These are phyloP conservation scores for Gnathochromis pfefferi DNA, from an alignment of 2,113 vertebrate species.

Conservation along the genomic window DNA sequence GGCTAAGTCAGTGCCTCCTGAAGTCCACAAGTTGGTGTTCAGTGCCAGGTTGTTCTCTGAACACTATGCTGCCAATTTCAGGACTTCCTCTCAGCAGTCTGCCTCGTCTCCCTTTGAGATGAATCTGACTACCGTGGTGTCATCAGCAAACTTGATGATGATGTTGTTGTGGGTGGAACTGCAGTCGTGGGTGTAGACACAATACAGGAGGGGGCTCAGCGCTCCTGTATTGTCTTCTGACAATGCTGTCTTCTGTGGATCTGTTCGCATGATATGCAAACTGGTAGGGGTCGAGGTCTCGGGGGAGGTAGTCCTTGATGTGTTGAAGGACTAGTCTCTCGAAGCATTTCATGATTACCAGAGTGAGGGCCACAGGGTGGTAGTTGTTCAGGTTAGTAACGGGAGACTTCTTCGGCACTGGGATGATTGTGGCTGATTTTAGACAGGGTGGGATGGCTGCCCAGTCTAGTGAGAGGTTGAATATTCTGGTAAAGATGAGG, in stretches of 20 bases:
- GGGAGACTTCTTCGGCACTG: background rate
- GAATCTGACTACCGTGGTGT: background rate
- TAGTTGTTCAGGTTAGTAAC: background rate
- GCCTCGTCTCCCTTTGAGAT: background rate
- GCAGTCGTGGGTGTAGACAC: background rate
- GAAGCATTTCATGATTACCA: background rate
- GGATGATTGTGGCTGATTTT: background rate
- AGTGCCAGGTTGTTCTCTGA: background rate
- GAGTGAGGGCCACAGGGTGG: background rate
- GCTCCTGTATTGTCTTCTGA: too few species aligned
- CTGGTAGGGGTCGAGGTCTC: background rate
- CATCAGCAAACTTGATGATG: background rate
- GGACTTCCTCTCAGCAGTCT: background rate
- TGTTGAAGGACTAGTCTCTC: background rate
- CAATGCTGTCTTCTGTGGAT: background rate
- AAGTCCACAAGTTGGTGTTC: background rate
- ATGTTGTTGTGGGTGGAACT: background rate
- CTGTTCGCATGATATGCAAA: background rate
- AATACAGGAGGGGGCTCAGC: background rate
- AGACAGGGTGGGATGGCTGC: background rate
- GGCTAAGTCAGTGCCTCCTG: background rate
- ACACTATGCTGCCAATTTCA: background rate
- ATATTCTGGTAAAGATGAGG: background rate
- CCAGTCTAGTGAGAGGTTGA: background rate
- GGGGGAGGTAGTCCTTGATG: background rate